phyloP scores from a whole-genome alignment of 2,888 invertebrate species.

The Punctoribates punctum region DNA sequence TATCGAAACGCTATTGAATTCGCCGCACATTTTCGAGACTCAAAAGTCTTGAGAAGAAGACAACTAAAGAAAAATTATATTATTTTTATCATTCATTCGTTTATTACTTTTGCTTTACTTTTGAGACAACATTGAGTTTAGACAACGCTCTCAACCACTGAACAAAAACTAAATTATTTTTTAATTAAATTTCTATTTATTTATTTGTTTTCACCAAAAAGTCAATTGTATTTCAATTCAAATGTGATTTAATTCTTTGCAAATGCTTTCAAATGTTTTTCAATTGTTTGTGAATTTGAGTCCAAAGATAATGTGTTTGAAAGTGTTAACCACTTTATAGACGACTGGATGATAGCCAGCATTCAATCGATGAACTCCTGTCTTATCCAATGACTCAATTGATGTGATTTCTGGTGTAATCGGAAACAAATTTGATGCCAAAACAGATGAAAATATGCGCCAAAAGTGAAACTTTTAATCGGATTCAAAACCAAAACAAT shows the following conservation, averaged over 20 bases:
- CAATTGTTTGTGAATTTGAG: not conserved
- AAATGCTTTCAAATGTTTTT: not conserved
- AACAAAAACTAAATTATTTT: not conserved
- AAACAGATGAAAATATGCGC: constrained; percentile 10
- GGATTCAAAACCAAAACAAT: too few relatives aligned
- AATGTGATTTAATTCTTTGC: not conserved
- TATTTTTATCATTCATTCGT: constrained; percentile 7
- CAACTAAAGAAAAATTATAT: not conserved
- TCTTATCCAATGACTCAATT: too few relatives aligned
- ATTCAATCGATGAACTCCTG: too few relatives aligned
- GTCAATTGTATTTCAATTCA: not conserved
- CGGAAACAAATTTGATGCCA: not conserved
- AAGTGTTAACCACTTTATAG: not conserved
- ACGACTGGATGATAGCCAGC: too few relatives aligned
- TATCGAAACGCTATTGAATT: not conserved
- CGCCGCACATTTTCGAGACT: not conserved
- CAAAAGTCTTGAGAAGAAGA: not conserved
- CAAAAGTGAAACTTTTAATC: not conserved
- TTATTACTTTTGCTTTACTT: constrained; percentile 1
- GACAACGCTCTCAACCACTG: not conserved
- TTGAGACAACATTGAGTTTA: not conserved
- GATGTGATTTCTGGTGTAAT: not conserved
- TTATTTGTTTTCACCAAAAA: not conserved
- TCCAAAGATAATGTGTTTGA: not conserved
- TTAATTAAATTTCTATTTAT: not conserved